Evolutionary conservation across 2,797 vertebrate species (phyloP), one percentile per base, ranked within the genome.

Genomic region (Anisognathus igniventris): DNA sequence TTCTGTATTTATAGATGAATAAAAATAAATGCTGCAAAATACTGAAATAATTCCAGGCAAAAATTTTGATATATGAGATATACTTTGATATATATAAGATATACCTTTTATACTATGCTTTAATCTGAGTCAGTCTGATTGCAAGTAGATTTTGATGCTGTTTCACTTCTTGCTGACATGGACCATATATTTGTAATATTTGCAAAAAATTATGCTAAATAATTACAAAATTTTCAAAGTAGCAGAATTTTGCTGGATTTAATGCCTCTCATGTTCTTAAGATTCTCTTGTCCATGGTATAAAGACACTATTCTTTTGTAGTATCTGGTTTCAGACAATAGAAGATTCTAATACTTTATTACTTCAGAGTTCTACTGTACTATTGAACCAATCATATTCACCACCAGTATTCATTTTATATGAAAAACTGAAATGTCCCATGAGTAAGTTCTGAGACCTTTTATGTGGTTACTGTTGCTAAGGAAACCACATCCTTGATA

Each of bases 401-500:
- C 78, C 83, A 96, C 70, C 60, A 86, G 79, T 93, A 96, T 97
- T 96, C 97, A 97, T 92, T 96, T 96, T 95, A 96, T 95, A 93
- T 97, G 96, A 97, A 97, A 97, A 97, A 96, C 94, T 95, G 92
- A 97, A 96, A 95, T 91, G 94, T 98, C 98, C 97, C 98, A 97
- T 95, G 97, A 97, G 96, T 91, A 97, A 98, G 97, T 98, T 98
- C 97, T 97, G 91, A 98, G 92, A 95, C 96, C 92, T 97, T 97
- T 98, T 96, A 97, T 97, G 96, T 93, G 95, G 95, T 97, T 98
- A 95, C 94, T 97, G 97, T 98, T 98, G 97, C 98, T 97, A 98
- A 92, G 98, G 98, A 97, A 98, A 98, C 98, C 94, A 96, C 92
- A 97, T 96, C 93, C 96, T 97, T 98, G 96, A 98, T 98, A 97